Base-by-base conservation (phyloP, 30 jellyfish, hydroid and myxozoan species). In the Aurelia aurita complex sp. Pacific region DNA sequence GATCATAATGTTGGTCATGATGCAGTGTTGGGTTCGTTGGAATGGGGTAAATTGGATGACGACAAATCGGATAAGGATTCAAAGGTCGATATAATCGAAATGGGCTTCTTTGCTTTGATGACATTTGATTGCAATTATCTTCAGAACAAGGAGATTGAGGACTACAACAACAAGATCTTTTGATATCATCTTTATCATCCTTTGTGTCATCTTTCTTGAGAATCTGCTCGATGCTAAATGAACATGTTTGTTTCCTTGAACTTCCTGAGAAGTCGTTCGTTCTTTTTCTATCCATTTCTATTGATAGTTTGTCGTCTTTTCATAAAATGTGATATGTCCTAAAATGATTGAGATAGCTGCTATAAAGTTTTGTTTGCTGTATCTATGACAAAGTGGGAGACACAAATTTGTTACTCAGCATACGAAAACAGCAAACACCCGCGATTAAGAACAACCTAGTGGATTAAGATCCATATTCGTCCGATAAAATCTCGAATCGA, bases 171-270 rank as follows among this genome's bases (percentile, higher is more conserved):
- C 80, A 79, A 2, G 68, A 19, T 4, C 10, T 52, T 46, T 18
- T 66, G 34, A 34, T 16, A 11, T 66, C 60, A 15, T 34, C 19
- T 33, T 79, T 36, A 17, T 14, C 73, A 1, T 79, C 73, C 16
- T 67, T 62, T 18, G 19, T 64, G 14, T 52, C 72, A 54, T 73
- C 87, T 51, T 68, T 65, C 60, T 54, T 71, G 70, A 84, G 51
- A 68, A 84, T 84, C 18, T 63, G 66, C 23, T 84, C 93, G 42
- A 84, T 84, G 88, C 93, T 84, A 71, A 84, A 84, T 32, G 93
- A 84, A 57, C 69, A 84, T 13, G 87, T 38, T 40, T 52, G 61
- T 50, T 76, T 76, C 12, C 62, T 23, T 62, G 36, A 55, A 63
- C 5, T 17, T 68, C 71, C 35, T 16, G 80, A 51, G 13, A 68